Evolutionary conservation across 30 jellyfish, hydroid and myxozoan species (phyloP).

Genomic region (Turritopsis rubra): DNA sequence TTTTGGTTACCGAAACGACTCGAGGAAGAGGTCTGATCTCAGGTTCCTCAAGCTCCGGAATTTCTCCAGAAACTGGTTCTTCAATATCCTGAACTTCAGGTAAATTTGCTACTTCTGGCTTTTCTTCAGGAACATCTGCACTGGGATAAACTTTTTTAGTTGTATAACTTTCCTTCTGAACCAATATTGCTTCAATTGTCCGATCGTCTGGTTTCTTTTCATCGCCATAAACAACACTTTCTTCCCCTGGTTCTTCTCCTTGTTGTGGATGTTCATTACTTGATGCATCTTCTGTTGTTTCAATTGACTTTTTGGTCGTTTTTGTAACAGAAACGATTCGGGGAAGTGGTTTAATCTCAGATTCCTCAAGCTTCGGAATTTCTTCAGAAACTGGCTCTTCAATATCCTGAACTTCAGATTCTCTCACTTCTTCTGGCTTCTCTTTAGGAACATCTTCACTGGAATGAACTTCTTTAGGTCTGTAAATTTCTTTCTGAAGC

Average conservation of each 20-base stretch:
- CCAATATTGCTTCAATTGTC: background rate
- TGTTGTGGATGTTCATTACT: background rate
- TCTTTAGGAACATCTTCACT: background rate
- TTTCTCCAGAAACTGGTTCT: background rate
- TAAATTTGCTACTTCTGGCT: too few relatives aligned
- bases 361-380: background rate
- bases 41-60: background rate
- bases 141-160: background rate
- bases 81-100: background rate
- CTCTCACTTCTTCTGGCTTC: background rate
- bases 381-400: background rate
- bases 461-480: background rate
- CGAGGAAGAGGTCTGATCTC: background rate
- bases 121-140: background rate
- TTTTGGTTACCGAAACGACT: background rate
- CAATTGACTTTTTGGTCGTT: constrained; percentile 4
- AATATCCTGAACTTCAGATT: background rate
- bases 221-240: background rate
- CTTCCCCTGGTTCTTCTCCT: background rate
- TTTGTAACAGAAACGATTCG: background rate
- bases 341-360: background rate
- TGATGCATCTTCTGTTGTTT: too few relatives aligned
- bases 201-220: background rate
- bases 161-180: background rate
- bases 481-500: background rate